Conservation (phyloP, 2,888 invertebrate genomes). For the Lingula anatina region DNA sequence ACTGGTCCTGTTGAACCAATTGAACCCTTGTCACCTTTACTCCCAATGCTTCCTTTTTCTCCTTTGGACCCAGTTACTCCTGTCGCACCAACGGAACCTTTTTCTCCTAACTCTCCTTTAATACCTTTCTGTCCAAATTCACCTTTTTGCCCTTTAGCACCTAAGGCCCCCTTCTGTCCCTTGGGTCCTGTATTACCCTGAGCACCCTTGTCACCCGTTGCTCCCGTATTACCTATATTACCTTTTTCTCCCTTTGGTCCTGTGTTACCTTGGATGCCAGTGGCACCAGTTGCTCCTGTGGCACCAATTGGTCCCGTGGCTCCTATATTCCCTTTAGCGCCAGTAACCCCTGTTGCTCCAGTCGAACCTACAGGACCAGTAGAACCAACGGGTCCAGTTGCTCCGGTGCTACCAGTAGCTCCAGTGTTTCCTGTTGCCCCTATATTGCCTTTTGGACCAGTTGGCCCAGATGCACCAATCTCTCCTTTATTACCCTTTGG, state of each 20-base stretch:
- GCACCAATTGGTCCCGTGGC: too few species aligned
- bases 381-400: constrained; percentile 5
- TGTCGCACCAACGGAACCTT: constrained; percentile 4
- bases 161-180: constrained; percentile 7
- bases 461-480: constrained; percentile 32
- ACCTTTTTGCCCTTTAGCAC: constrained; percentile 4
- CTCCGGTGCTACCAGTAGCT: constrained; percentile 2
- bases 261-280: too few species aligned
- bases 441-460: constrained; percentile 1
- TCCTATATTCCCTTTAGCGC: constrained; percentile 47
- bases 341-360: constrained; percentile 9
- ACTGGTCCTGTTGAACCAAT: constrained; percentile 6
- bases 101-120: constrained; percentile 3
- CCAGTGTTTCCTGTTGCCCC: constrained; percentile 13
- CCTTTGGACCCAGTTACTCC: constrained; percentile 8
- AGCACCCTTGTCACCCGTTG: constrained; percentile 7
- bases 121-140: constrained; percentile 3
- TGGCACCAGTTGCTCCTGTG: too few species aligned
- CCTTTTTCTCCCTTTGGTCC: constrained; percentile 9
- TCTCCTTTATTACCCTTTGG: constrained; percentile 49
- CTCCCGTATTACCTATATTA: constrained; percentile 5
- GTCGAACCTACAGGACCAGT: constrained; percentile 41
- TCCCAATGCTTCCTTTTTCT: constrained; percentile 7
- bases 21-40: constrained; percentile 5
- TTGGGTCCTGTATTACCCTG: constrained; percentile 5